Percentiles rank a stretch among this genome's conserved stretches.
Evolutionary conservation across 92 coral and sea anemone species (phyloP).

Genomic region (Siderastrea siderea): DNA sequence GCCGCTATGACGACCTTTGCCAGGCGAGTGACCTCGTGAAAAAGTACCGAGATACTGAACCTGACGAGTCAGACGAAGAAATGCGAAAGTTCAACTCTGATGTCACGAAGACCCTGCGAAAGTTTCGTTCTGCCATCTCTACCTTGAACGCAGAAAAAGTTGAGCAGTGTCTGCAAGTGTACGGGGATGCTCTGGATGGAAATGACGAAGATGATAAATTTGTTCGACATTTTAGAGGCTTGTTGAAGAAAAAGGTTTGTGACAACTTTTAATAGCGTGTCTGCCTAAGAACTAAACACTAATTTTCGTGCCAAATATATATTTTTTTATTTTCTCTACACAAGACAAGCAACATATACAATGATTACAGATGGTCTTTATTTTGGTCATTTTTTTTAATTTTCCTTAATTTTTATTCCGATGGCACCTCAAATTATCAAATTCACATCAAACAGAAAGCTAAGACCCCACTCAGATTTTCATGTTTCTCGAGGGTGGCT

Average conservation of each 20-base stretch:
- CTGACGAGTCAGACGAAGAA: neutral
- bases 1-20: slow-evolving; percentile 44
- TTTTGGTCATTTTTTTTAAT: too few relatives aligned
- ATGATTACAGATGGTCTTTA: too few relatives aligned
- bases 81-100: neutral
- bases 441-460: too few relatives aligned
- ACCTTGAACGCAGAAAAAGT: slow-evolving; percentile 10
- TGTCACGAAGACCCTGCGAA: neutral
- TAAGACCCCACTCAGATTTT: too few relatives aligned
- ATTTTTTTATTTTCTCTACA: too few relatives aligned
- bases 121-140: slow-evolving; percentile 25
- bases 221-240: neutral
- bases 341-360: too few relatives aligned
- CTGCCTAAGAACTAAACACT: too few relatives aligned
- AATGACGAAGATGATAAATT: slow-evolving; percentile 24
- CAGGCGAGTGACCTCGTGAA: neutral
- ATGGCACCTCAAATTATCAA: too few relatives aligned
- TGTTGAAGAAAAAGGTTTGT: neutral
- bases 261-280: neutral
- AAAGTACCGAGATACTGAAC: neutral
- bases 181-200: slow-evolving; percentile 17
- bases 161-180: slow-evolving; percentile 15
- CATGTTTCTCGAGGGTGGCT: too few relatives aligned
- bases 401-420: too few relatives aligned
- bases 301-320: too few relatives aligned